A percentile compares a stretch with the other conserved stretches of the same genome.
Evolutionary conservation across 2,113 vertebrate species (phyloP).

Genomic region (Eleginops maclovinus): DNA sequence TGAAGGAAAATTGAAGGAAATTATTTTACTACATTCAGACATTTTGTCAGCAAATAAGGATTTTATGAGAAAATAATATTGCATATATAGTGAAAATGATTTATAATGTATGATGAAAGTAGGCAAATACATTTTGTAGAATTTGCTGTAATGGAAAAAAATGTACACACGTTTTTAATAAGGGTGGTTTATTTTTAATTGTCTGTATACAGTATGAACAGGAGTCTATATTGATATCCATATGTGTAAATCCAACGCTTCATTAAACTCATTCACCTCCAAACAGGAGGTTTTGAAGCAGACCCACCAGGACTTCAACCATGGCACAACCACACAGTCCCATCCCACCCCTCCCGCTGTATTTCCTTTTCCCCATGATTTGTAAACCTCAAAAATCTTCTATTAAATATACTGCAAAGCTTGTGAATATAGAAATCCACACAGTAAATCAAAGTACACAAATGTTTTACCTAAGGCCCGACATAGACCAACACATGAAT

Average conservation of each 20-base stretch:
- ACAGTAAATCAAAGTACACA: slow-evolving; percentile 70
- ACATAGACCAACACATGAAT: slow-evolving; percentile 49
- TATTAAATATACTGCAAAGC: slow-evolving; percentile 78
- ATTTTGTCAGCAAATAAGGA: no score
- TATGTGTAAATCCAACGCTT: slow-evolving; percentile 56
- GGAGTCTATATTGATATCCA: slow-evolving; percentile 71
- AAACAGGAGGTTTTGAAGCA: slow-evolving; percentile 16
- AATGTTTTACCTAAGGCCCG: slow-evolving; percentile 52
- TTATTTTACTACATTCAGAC: no score
- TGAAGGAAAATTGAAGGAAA: no score
- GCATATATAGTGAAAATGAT: background rate
- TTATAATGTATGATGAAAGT: background rate
- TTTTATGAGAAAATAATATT: background rate
- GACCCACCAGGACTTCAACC: slow-evolving; percentile 53
- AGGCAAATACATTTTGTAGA: background rate
- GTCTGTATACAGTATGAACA: slow-evolving; percentile 81
- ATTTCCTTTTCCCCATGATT: slow-evolving; percentile 28
- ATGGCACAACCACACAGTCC: slow-evolving; percentile 33
- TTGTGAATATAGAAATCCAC: slow-evolving; percentile 74
- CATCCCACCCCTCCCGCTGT: background rate
- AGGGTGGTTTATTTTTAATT: slow-evolving; percentile 78
- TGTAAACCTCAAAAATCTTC: slow-evolving; percentile 50
- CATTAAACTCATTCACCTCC: slow-evolving; percentile 30
- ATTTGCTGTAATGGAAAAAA: slow-evolving; percentile 28
- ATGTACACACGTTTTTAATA: slow-evolving; percentile 42